A percentile compares a stretch with the other conserved stretches of the same genome.
Evolutionary conservation across 2,797 vertebrate species (phyloP).

Genomic region (Sebastes trivittatus): DNA sequence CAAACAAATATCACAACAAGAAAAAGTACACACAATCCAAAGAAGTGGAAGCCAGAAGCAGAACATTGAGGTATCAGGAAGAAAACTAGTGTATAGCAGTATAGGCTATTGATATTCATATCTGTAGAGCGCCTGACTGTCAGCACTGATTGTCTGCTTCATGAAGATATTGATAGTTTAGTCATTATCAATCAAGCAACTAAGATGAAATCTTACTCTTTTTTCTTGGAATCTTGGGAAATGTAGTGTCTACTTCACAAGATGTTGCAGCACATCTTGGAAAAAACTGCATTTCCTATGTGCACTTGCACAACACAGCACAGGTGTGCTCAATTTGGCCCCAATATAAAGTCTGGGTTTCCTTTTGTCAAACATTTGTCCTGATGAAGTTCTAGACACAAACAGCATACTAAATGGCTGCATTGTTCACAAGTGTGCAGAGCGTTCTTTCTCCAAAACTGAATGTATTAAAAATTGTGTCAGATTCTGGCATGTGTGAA

Average conservation of each 20-base stretch:
- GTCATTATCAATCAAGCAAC: background rate
- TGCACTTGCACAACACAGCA: background rate
- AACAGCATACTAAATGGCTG: background rate
- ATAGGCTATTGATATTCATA: background rate
- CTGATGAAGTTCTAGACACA: background rate
- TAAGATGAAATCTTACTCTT: background rate
- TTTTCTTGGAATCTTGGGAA: background rate
- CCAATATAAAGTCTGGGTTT: background rate
- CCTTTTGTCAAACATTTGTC: background rate
- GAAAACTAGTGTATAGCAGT: background rate
- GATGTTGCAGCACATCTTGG: background rate
- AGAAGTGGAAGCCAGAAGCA: background rate
- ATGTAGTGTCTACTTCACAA: background rate
- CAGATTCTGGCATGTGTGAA: conserved; percentile 52
- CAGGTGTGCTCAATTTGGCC: background rate
- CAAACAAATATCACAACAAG: background rate
- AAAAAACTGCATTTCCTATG: background rate
- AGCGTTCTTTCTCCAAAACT: background rate
- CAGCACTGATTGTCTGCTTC: background rate
- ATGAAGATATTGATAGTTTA: background rate
- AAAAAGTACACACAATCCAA: background rate
- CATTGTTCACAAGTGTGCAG: background rate
- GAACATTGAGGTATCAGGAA: background rate
- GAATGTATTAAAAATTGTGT: conserved; percentile 30
- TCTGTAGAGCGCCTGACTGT: background rate